A percentile compares a stretch with the other conserved stretches of the same genome.
These are phyloP conservation scores for Carpatolechia fugitivella DNA, from an alignment of 2,888 invertebrate species.

Conservation along the genomic window DNA sequence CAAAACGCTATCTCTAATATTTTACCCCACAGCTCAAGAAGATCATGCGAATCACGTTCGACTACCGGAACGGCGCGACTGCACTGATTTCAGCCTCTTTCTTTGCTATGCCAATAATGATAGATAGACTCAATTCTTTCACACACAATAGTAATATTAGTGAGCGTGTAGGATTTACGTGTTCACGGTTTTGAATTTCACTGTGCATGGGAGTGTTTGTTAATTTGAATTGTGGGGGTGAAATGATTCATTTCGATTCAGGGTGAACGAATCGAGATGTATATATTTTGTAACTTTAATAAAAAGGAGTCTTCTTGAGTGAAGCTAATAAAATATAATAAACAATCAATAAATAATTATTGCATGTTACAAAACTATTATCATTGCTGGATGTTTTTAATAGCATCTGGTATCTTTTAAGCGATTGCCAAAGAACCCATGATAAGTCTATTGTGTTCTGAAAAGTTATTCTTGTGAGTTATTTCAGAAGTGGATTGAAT, in stretches of 20 bases:
- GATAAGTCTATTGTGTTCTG: not conserved
- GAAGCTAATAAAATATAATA: no score
- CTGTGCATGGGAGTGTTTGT: no score
- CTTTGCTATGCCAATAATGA: conserved; percentile 46
- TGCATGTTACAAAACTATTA: no score
- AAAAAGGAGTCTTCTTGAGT: no score
- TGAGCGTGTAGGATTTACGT: no score
- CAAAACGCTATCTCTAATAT: conserved; percentile 6
- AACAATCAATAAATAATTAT: no score
- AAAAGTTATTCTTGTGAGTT: conserved; percentile 2
- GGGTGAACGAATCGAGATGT: no score
- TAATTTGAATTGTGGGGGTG: no score
- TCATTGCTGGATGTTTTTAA: not conserved
- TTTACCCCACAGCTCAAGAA: conserved; percentile 29
- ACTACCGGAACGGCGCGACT: conserved; percentile 49
- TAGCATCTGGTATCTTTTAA: not conserved
- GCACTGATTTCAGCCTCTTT: conserved; percentile 64
- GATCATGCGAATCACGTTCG: conserved; percentile 65
- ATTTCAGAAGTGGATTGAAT: conserved; percentile 28
- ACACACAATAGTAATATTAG: conserved; percentile 20
- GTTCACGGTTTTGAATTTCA: no score
- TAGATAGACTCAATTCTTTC: conserved; percentile 63
- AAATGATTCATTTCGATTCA: no score
- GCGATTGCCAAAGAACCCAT: not conserved
- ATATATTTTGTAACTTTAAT: no score